Evolutionary conservation across 2,888 invertebrate species (phyloP), one percentile per base, ranked within the genome.

Genomic region (Campoplex nolae): DNA sequence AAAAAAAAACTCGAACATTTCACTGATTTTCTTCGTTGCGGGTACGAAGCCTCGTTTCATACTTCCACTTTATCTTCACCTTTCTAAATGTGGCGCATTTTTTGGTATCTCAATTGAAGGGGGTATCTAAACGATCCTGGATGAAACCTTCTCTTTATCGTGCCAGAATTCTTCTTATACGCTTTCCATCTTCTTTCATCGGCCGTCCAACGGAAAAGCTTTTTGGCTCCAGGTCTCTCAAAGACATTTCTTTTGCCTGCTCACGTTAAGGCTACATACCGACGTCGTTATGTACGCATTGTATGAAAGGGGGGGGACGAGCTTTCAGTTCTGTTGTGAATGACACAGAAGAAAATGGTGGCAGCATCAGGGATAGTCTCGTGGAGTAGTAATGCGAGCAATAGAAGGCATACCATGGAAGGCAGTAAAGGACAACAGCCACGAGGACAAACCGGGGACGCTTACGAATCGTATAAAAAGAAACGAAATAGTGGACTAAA

Each of bases 51-150:
- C 42, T 70, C 45, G 28, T 42, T 74, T 35, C n/a, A 51, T 28
- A 32, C 11, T 54, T 51, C 4, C 32, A 23, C 58, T 75, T 58
- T 32, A 28, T 75, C 58, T 62, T 58, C 28, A 28, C 32, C 67
- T 51, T 58, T 48, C 51, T 74, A 16, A 28, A 62, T 81, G 38
- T 42, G 9, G 23, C 65, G 89, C 92, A 92, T 92, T 91, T 23
- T 91, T 91, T 89, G 90, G 89, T 91, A 91, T 92, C 91, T 90
- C 90, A 90, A 92, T 92, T 89, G 90, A 88, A 89, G 88, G 86
- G 83, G 85, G 88, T 92, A 92, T 92, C 91, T 91, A 91, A 92
- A 92, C 90, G 92, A 92, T 89, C 85, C 89, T 88, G 89, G 87
- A 91, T 90, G 90, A 90, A 90, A 88, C 79, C 86, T 71, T 78